phyloP scores from a whole-genome alignment of 30 jellyfish, hydroid and myxozoan species.

The Aurelia aurita region DNA sequence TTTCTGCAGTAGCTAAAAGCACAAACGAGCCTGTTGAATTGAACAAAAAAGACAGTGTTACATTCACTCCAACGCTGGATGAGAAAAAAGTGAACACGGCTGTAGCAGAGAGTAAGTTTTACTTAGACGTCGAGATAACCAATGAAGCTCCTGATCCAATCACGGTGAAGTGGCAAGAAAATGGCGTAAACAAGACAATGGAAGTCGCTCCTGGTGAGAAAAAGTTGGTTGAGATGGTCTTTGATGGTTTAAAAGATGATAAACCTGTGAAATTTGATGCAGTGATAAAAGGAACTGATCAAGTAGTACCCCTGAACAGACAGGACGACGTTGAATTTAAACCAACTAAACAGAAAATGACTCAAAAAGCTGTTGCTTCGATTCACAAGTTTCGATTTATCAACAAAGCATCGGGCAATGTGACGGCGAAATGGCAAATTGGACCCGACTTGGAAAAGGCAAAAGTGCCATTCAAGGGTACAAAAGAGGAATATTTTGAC shows the following conservation, averaged over 20 bases:
- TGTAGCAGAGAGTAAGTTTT: constrained; percentile 25
- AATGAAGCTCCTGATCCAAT: constrained; percentile 38
- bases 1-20: constrained; percentile 33
- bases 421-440: neutral
- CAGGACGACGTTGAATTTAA: neutral
- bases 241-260: constrained; percentile 20
- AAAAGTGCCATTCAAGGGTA: constrained; percentile 4
- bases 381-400: constrained; percentile 18
- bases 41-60: constrained; percentile 15
- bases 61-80: neutral
- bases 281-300: neutral
- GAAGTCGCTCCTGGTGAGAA: constrained; percentile 15
- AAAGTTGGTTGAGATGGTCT: neutral
- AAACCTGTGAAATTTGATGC: constrained; percentile 38
- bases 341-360: constrained; percentile 10
- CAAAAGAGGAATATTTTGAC: neutral
- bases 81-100: neutral
- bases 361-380: neutral
- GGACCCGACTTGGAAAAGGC: neutral
- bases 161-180: constrained; percentile 25
- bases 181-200: neutral
- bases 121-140: constrained; percentile 24
- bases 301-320: constrained; percentile 25
- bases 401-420: constrained; percentile 25
- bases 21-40: constrained; percentile 8